A percentile compares a stretch with the other conserved stretches of the same genome.
These are phyloP conservation scores for Xenopus tropicalis DNA, from an alignment of 2,113 vertebrate species.

Conservation along the genomic window DNA sequence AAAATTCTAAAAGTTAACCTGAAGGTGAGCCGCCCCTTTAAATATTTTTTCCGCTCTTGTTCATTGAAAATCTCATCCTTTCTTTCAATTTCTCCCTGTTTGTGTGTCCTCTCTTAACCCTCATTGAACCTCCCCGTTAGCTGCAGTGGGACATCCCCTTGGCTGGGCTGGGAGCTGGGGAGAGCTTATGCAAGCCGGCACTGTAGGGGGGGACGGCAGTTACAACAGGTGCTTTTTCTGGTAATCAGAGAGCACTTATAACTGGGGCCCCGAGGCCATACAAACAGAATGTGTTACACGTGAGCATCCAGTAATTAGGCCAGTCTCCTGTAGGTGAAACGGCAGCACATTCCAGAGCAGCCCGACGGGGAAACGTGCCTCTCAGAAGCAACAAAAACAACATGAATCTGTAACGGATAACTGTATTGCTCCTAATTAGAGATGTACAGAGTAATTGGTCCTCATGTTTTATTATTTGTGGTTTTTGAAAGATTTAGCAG, in stretches of 20 bases:
- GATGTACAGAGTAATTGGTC: no score
- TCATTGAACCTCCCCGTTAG: conserved; percentile 2
- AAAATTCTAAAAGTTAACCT: no score
- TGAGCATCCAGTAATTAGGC: conserved; percentile 26
- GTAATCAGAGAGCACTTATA: conserved; percentile 16
- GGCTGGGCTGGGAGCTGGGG: conserved; percentile 16
- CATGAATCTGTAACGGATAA: no score
- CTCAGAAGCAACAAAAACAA: no score
- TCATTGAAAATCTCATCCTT: not conserved
- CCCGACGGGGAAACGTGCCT: not conserved
- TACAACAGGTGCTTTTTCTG: conserved; percentile 17
- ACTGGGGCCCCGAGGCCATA: conserved; percentile 23
- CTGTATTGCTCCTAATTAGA: no score
- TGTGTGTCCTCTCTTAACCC: conserved; percentile 22
- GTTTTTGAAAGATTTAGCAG: no score
- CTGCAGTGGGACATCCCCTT: conserved; percentile 22
- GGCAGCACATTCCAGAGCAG: conserved; percentile 23
- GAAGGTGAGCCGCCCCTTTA: no score
- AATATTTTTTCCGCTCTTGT: no score
- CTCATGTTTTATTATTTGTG: no score
- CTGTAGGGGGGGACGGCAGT: conserved; percentile 23
- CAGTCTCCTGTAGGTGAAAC: conserved; percentile 15
- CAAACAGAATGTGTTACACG: conserved; percentile 29
- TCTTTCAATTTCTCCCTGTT: not conserved
- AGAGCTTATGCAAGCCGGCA: conserved; percentile 18